These are phyloP conservation scores for Oppia nitens DNA, from an alignment of 1,140 invertebrate species.

Conservation along the genomic window DNA sequence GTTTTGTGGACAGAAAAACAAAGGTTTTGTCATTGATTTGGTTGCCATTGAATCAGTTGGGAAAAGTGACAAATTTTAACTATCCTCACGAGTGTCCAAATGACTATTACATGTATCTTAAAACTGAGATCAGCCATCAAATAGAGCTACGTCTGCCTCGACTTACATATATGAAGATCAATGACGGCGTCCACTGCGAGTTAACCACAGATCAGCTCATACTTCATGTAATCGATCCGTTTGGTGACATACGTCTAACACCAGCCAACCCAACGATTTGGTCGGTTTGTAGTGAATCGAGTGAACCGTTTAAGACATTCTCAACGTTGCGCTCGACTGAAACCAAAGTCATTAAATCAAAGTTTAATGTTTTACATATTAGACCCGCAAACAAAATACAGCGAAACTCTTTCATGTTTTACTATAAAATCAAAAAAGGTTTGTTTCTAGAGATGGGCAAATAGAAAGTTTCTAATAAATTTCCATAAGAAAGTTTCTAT, in stretches of 20 bases:
- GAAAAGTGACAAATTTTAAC: constrained; percentile 29
- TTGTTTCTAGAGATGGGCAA: too few relatives aligned
- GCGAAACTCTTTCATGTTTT: not conserved
- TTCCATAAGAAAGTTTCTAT: too few relatives aligned
- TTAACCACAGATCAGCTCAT: not conserved
- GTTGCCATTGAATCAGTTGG: constrained; percentile 2
- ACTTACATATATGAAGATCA: not conserved
- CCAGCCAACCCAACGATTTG: not conserved
- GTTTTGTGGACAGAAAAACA: not conserved
- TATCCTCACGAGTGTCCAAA: constrained; percentile 35
- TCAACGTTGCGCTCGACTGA: not conserved
- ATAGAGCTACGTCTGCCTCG: constrained; percentile 32
- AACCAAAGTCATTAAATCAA: not conserved
- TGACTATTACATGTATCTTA: constrained; percentile 36
- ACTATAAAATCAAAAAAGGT: not conserved
- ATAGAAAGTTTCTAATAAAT: too few relatives aligned
- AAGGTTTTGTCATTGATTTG: constrained; percentile 9
- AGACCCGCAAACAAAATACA: not conserved
- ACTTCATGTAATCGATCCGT: not conserved
- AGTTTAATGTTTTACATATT: not conserved
- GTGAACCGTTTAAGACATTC: not conserved
- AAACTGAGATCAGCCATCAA: constrained; percentile 38
- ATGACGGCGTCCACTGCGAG: not conserved
- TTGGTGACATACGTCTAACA: not conserved
- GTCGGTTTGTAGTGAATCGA: constrained; percentile 1